phyloP scores from a whole-genome alignment of 1,140 invertebrate genomes.

The Psix sp. region DNA sequence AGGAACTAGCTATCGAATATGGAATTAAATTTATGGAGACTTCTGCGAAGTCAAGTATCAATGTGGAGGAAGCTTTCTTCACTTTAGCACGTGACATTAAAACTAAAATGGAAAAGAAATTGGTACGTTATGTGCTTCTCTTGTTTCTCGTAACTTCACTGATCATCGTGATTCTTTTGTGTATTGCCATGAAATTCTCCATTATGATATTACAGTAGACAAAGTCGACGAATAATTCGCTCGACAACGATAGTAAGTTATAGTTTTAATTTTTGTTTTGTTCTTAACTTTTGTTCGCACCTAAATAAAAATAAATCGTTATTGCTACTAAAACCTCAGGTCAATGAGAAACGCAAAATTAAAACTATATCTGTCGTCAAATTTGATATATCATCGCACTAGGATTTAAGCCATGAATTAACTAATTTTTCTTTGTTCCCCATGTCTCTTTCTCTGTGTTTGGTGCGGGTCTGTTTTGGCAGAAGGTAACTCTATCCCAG shows the following conservation, averaged over 20 bases:
- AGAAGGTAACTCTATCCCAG: conserved; percentile 76
- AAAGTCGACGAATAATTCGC: no score
- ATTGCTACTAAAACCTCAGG: no score
- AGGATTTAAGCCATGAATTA: conserved; percentile 60
- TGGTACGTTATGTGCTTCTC: conserved; percentile 80
- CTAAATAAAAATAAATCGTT: no score
- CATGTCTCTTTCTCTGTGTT: conserved; percentile 76
- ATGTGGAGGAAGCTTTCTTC: conserved; percentile 94
- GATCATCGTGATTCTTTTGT: conserved; percentile 19
- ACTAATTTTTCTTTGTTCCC: conserved; percentile 75
- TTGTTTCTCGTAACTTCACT: conserved; percentile 14
- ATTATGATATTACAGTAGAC: conserved; percentile 11
- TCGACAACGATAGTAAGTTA: no score
- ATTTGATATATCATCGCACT: conserved; percentile 10
- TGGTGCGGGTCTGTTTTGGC: conserved; percentile 74
- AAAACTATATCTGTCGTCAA: no score
- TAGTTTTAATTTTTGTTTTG: conserved; percentile 16
- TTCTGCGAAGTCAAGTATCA: conserved; percentile 93
- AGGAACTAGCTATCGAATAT: conserved; percentile 90
- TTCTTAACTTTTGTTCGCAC: no score
- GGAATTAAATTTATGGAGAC: conserved; percentile 96
- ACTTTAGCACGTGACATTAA: conserved; percentile 96
- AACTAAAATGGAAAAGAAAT: conserved; percentile 96
- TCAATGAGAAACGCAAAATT: no score
- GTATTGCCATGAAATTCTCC: conserved; percentile 23